These are phyloP conservation scores for Intellagama lesueurii DNA, from an alignment of 2,797 vertebrate genomes.

Conservation along the genomic window DNA sequence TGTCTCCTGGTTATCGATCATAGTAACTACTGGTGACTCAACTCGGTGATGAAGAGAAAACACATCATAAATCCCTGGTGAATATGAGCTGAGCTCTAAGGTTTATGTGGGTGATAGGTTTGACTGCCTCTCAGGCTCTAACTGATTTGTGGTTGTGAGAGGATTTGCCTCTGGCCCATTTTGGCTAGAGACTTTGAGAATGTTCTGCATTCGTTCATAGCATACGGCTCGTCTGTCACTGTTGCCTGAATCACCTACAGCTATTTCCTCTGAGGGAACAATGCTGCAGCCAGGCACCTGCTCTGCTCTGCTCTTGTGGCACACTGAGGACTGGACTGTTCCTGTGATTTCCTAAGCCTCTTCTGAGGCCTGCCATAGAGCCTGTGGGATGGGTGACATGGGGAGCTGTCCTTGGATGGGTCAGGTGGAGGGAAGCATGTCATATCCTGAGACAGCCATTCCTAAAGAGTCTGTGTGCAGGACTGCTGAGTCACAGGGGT, in stretches of 20 bases:
- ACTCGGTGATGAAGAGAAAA: neutral
- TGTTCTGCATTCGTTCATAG: neutral
- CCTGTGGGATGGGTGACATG: neutral
- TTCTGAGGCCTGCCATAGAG: neutral
- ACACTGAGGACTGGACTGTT: neutral
- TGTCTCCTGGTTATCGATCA: neutral
- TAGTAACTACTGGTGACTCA: neutral
- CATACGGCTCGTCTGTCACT: neutral
- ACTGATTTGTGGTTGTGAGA: neutral
- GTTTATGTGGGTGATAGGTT: neutral
- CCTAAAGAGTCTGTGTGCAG: neutral
- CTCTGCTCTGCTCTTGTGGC: neutral
- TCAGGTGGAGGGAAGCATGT: too few species aligned
- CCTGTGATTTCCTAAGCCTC: neutral
- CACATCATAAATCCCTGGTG: neutral
- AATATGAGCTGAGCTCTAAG: neutral
- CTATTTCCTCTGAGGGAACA: neutral
- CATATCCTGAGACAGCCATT: neutral
- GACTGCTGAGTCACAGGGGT: neutral
- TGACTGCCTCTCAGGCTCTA: neutral
- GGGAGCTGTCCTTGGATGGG: neutral
- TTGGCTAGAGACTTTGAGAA: neutral
- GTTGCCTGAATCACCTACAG: neutral
- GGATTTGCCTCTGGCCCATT: neutral
- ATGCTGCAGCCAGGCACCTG: neutral